A percentile compares a stretch with the other conserved stretches of the same genome.
Evolutionary conservation across 2,113 vertebrate species (phyloP).

Genomic region (Daphoenositta chrysoptera): DNA sequence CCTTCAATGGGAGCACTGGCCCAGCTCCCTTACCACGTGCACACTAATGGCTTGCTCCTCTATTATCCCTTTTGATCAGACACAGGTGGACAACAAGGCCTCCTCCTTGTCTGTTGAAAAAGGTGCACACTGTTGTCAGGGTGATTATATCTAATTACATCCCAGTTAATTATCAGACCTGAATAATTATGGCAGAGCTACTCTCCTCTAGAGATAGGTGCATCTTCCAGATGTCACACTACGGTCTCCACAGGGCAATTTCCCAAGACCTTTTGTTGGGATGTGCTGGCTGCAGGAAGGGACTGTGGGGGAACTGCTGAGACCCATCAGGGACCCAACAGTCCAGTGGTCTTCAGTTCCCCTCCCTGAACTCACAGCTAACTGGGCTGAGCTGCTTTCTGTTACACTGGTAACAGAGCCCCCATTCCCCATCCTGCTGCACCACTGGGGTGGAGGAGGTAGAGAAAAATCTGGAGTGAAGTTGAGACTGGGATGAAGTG

Average conservation of each 20-base stretch:
- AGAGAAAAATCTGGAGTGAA: not conserved
- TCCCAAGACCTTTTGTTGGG: constrained; percentile 13
- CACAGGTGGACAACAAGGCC: constrained; percentile 71
- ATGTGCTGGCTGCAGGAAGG: not conserved
- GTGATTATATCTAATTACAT: constrained; percentile 79
- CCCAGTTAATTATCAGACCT: constrained; percentile 73
- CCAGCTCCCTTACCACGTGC: constrained; percentile 49
- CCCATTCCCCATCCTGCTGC: not conserved
- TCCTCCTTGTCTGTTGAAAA: constrained; percentile 64
- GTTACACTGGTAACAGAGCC: not conserved
- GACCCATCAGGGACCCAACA: not conserved
- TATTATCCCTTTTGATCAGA: constrained; percentile 68
- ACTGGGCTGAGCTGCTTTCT: not conserved
- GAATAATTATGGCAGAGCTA: constrained; percentile 67
- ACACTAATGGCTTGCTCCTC: constrained; percentile 56
- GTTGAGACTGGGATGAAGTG: not conserved
- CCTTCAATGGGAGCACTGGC: constrained; percentile 51
- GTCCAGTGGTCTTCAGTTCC: not conserved
- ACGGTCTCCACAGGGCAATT: not conserved
- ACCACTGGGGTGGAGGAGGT: not conserved
- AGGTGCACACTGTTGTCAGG: constrained; percentile 67
- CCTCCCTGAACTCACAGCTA: not conserved
- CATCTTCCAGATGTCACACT: constrained; percentile 67
- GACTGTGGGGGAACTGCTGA: not conserved
- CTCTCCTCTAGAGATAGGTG: constrained; percentile 41